Percentiles rank a stretch among this genome's conserved stretches.
phyloP scores from a whole-genome alignment of 2,888 invertebrate species.

The Venusia cambrica region DNA sequence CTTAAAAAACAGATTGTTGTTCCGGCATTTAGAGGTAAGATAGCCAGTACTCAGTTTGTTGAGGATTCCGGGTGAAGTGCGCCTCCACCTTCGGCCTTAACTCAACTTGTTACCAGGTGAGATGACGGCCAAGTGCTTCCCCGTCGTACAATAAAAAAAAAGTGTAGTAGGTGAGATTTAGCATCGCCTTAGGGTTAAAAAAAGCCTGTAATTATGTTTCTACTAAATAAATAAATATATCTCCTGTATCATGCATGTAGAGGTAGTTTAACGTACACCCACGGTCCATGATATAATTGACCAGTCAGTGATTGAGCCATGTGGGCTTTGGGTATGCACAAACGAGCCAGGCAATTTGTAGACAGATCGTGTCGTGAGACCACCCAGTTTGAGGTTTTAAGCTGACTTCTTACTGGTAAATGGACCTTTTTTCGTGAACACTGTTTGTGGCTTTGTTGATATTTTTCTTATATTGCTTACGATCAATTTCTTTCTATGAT shows the following conservation, averaged over 20 bases:
- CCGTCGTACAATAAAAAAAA: too few species aligned
- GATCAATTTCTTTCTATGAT: slow-evolving; percentile 1
- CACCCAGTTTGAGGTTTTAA: slow-evolving; percentile 47
- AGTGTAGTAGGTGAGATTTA: too few species aligned
- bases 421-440: neutral
- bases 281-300: slow-evolving; percentile 60
- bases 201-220: too few species aligned
- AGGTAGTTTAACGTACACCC: slow-evolving; percentile 30
- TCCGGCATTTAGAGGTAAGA: too few species aligned
- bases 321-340: slow-evolving; percentile 45
- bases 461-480: neutral
- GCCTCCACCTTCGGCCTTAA: too few species aligned
- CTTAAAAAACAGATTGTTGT: too few species aligned
- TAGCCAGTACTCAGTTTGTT: too few species aligned
- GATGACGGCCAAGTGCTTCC: too few species aligned
- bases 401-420: slow-evolving; percentile 24
- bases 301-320: slow-evolving; percentile 57
- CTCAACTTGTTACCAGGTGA: too few species aligned
- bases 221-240: too few species aligned
- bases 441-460: neutral
- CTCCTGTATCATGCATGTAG: slow-evolving; percentile 5
- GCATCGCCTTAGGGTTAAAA: too few species aligned
- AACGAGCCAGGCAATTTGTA: slow-evolving; percentile 54
- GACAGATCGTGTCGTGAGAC: slow-evolving; percentile 48
- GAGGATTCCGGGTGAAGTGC: too few species aligned